These are phyloP conservation scores for Labeo rohita DNA, from an alignment of 2,113 vertebrate genomes.

Conservation along the genomic window DNA sequence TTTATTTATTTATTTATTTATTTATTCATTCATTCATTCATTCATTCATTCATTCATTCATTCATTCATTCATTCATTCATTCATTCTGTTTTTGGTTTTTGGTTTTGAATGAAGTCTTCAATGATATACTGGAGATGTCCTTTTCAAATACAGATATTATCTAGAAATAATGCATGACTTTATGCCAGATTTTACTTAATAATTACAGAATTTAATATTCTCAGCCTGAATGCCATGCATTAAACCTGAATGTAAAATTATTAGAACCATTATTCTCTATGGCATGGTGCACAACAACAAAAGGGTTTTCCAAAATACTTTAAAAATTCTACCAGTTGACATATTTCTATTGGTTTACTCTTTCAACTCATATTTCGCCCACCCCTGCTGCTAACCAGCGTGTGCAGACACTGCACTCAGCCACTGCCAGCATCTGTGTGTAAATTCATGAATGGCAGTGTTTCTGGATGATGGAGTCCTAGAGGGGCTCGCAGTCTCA, in stretches of 20 bases:
- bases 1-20: no score
- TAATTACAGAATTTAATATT: neutral
- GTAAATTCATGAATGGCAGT: neutral
- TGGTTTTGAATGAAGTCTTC: neutral
- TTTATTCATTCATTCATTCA: no score
- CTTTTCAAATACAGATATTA: neutral
- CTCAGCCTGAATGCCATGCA: neutral
- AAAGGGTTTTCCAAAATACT: neutral
- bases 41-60: no score
- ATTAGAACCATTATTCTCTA: neutral
- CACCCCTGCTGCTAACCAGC: neutral
- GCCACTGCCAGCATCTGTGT: neutral
- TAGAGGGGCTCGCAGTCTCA: slow-evolving; percentile 23
- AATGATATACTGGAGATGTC: neutral
- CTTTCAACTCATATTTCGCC: neutral
- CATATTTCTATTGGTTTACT: neutral
- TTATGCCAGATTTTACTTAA: neutral
- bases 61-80: no score
- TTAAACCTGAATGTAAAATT: neutral
- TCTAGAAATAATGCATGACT: neutral
- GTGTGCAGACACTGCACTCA: neutral
- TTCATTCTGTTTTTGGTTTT: no score
- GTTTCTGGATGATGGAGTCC: neutral
- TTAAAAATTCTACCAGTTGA: neutral
- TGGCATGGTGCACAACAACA: neutral